Percentiles rank a stretch among this genome's conserved stretches.
phyloP scores from a whole-genome alignment of 2,888 invertebrate genomes.

The Cerceris rybyensis region DNA sequence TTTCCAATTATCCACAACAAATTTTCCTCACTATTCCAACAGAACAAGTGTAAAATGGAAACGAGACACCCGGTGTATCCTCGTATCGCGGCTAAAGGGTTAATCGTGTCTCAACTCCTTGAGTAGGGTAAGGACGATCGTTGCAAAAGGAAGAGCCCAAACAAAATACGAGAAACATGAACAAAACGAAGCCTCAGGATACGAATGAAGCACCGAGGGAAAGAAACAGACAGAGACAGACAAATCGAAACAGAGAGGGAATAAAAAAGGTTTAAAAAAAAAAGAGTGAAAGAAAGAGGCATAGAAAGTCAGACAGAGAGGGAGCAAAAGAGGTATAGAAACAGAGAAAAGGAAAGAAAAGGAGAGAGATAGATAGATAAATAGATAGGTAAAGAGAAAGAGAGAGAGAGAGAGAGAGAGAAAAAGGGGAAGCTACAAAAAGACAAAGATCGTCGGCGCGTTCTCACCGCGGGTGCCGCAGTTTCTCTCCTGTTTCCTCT shows the following conservation, averaged over 20 bases:
- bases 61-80: too few species aligned
- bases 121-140: too few species aligned
- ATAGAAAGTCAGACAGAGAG: conserved; percentile 11
- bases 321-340: neutral
- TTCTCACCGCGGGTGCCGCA: conserved; percentile 81
- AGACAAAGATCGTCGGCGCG: conserved; percentile 21
- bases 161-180: too few species aligned
- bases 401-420: neutral
- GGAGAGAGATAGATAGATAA: neutral
- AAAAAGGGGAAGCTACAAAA: neutral
- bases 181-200: too few species aligned
- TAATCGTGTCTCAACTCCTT: too few species aligned
- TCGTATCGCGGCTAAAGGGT: conserved; percentile 2
- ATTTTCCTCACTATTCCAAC: too few species aligned
- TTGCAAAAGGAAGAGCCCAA: neutral
- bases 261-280: too few species aligned
- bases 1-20: too few species aligned
- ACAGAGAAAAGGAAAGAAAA: neutral
- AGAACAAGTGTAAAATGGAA: too few species aligned
- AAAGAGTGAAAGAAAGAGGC: neutral
- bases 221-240: too few species aligned
- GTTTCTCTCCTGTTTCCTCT: conserved; percentile 82
- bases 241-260: too few species aligned
- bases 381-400: neutral
- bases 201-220: too few species aligned